These are phyloP conservation scores for Epizoanthus scotinus DNA, from an alignment of 92 coral and sea anemone species.

Conservation along the genomic window DNA sequence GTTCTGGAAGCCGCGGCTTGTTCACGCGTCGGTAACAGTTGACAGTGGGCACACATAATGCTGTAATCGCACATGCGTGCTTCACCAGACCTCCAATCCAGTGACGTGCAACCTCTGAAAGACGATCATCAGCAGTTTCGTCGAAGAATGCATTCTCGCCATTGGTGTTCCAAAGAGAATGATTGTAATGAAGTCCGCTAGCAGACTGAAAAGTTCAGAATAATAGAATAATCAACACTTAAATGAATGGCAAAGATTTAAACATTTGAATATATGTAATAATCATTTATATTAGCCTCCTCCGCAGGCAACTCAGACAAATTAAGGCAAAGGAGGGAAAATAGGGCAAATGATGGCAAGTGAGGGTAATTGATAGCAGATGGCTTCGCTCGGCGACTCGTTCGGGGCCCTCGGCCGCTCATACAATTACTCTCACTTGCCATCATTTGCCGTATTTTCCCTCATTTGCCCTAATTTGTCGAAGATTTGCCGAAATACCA, in stretches of 20 bases:
- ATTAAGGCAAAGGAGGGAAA: too few relatives aligned
- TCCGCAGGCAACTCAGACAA: too few relatives aligned
- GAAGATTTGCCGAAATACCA: too few relatives aligned
- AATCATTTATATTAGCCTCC: too few relatives aligned
- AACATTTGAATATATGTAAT: too few relatives aligned
- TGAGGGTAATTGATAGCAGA: too few relatives aligned
- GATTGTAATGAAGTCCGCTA: conserved; percentile 23
- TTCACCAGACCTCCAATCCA: conserved; percentile 30
- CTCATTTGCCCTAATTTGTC: too few relatives aligned
- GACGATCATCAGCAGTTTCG: background rate
- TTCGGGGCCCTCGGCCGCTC: too few relatives aligned
- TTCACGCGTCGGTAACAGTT: conserved; percentile 25
- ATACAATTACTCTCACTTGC: too few relatives aligned
- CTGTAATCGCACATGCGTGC: conserved; percentile 22
- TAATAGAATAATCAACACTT: background rate
- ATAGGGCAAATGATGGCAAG: too few relatives aligned
- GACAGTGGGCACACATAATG: conserved; percentile 22
- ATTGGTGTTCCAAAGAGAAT: conserved; percentile 18
- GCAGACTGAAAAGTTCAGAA: background rate
- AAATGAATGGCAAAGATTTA: background rate
- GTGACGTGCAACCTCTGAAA: conserved; percentile 8
- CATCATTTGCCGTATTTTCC: too few relatives aligned
- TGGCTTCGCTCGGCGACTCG: too few relatives aligned
- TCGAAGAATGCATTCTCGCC: conserved; percentile 25
- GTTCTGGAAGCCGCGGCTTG: conserved; percentile 15